These are phyloP conservation scores for Drosophila quasianomalipes DNA, from an alignment of 2,888 invertebrate genomes.

Conservation along the genomic window DNA sequence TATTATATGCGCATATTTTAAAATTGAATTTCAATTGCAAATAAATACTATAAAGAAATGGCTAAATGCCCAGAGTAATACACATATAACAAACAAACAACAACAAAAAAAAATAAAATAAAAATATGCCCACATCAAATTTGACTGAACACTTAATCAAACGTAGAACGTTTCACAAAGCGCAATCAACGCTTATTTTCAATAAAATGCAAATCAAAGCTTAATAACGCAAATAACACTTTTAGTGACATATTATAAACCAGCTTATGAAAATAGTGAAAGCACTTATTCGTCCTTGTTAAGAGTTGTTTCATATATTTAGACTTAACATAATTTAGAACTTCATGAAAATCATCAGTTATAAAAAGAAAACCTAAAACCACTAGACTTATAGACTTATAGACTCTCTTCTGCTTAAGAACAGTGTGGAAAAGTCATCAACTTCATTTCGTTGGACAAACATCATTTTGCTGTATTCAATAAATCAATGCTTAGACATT, in stretches of 20 bases:
- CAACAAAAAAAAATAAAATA: slow-evolving; percentile 6
- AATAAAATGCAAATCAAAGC: not conserved
- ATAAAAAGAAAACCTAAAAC: not conserved
- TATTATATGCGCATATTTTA: slow-evolving; percentile 39
- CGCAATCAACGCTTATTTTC: not conserved
- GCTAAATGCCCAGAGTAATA: slow-evolving; percentile 35
- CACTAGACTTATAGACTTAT: not conserved
- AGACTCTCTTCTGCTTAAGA: not conserved
- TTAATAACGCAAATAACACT: not conserved
- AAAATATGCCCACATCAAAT: slow-evolving; percentile 34
- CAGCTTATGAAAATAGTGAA: too few relatives aligned
- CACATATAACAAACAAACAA: not conserved
- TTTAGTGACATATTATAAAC: not conserved
- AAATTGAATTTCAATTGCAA: slow-evolving; percentile 55
- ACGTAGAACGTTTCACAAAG: slow-evolving; percentile 6
- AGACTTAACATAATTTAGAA: too few relatives aligned
- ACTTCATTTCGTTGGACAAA: not conserved
- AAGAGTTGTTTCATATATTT: not conserved
- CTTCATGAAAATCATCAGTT: not conserved
- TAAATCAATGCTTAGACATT: not conserved
- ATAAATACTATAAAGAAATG: slow-evolving; percentile 47
- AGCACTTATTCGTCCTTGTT: too few relatives aligned
- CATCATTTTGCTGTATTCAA: not conserved
- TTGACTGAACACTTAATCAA: slow-evolving; percentile 30
- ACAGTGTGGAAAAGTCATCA: not conserved